phyloP scores from a whole-genome alignment of 2,888 invertebrate genomes.

The Amiota communis region DNA sequence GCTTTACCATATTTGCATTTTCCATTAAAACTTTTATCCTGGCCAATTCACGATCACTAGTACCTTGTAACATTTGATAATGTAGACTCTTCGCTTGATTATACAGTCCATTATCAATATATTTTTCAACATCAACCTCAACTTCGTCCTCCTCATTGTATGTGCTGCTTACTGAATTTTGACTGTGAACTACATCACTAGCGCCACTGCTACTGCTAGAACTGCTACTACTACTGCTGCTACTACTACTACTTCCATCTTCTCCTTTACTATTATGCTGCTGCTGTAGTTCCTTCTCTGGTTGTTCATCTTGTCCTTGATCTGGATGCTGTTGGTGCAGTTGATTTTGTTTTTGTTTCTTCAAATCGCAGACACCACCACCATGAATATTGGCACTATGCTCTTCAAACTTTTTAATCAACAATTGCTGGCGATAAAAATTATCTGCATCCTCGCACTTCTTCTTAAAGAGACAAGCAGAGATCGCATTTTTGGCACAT shows the following conservation, averaged over 20 bases:
- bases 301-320: background rate
- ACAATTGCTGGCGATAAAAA: slow-evolving; percentile 70
- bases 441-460: slow-evolving; percentile 73
- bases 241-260: slow-evolving; percentile 24
- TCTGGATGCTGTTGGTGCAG: too few relatives aligned
- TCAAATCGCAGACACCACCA: slow-evolving; percentile 40
- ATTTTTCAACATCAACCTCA: slow-evolving; percentile 40
- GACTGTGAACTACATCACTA: slow-evolving; percentile 6
- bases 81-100: background rate
- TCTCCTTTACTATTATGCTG: slow-evolving; percentile 14
- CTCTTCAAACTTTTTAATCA: slow-evolving; percentile 67
- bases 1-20: background rate
- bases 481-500: slow-evolving; percentile 70
- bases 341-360: too few relatives aligned
- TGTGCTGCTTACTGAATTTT: slow-evolving; percentile 8
- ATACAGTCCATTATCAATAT: background rate
- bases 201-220: slow-evolving; percentile 5
- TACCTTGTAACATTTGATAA: background rate
- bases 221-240: slow-evolving; percentile 42
- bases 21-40: background rate
- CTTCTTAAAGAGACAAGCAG: slow-evolving; percentile 71
- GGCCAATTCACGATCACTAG: background rate
- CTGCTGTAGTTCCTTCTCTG: background rate
- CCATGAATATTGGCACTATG: slow-evolving; percentile 31
- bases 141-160: slow-evolving; percentile 34